A percentile compares a stretch with the other conserved stretches of the same genome.
phyloP scores from a whole-genome alignment of 2,113 vertebrate genomes.

The Morone saxatilis region DNA sequence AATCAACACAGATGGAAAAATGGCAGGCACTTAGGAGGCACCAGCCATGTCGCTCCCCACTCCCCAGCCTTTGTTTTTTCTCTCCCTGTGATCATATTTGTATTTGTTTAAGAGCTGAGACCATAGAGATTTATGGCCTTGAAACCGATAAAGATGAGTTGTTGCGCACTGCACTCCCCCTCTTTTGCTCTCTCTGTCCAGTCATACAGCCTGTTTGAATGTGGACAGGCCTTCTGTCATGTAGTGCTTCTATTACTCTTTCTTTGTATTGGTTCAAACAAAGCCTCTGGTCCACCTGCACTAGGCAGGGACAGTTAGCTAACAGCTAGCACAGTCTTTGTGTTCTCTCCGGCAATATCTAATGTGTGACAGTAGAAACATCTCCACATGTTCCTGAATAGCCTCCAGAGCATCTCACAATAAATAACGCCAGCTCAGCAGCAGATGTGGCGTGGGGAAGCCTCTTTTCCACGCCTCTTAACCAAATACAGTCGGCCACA shows the following conservation, averaged over 20 bases:
- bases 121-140: slow-evolving; percentile 74
- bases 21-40: slow-evolving; percentile 77
- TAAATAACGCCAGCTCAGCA: slow-evolving; percentile 75
- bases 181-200: slow-evolving; percentile 43
- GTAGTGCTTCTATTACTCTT: slow-evolving; percentile 37
- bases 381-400: slow-evolving; percentile 75
- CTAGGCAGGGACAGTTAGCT: not conserved
- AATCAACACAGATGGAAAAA: slow-evolving; percentile 82
- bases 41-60: slow-evolving; percentile 59
- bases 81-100: slow-evolving; percentile 83
- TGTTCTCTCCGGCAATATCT: slow-evolving; percentile 54
- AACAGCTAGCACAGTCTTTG: slow-evolving; percentile 34
- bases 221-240: slow-evolving; percentile 44
- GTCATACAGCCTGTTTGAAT: slow-evolving; percentile 51
- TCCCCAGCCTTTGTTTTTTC: slow-evolving; percentile 74
- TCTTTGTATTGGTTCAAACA: slow-evolving; percentile 32
- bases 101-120: slow-evolving; percentile 81
- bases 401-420: slow-evolving; percentile 73
- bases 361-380: slow-evolving; percentile 78
- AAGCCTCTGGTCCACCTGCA: slow-evolving; percentile 52
- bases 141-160: slow-evolving; percentile 79
- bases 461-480: slow-evolving; percentile 76
- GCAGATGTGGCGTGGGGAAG: slow-evolving; percentile 74
- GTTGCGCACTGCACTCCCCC: slow-evolving; percentile 44
- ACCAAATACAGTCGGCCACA: slow-evolving; percentile 72